Evolutionary conservation across 23 tunicate species (phyloP), one percentile per base, ranked within the genome.

Genomic region (Corella eumyota): DNA sequence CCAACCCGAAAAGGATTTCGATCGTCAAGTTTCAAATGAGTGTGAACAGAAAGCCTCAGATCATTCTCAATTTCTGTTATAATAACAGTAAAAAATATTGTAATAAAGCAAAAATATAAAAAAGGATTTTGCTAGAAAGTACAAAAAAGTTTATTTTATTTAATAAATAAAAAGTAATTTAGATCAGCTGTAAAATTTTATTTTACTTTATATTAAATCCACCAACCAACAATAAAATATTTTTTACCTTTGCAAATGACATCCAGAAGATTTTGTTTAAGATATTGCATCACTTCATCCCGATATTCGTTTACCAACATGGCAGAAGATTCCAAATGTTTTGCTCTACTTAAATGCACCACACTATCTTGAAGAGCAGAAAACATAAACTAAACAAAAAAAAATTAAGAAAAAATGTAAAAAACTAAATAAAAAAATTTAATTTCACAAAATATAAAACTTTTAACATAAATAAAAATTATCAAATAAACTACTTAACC

Each of bases 21-120:
- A 37, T 88, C 96, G 67, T 88, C 85, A 46, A 88, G 36, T 62
- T 88, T 78, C 46, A 88, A 63, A 62, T 88, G 96, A 19, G 88
- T 88, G 71, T 88, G 96, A 19, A 88, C 96, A 1, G 96, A 88
- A 25, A 88, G 45, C 6, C 96, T 77, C 33, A 88, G 63, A 31
- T 88, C 96, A 31, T 78, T 79, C 58, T 88, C 96, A 15, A 88
- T 75, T 56, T 88, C 96, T 81, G 69, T 6, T 11, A 15, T 40
- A 58, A 51, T 33, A 6, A 62, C 21, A 37, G 4, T 5, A 26
- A 40, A 15, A 9, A 9, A 40, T 40, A 40, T 40, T 40, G n/a
- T n/a, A n/a, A n/a, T n/a, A n/a, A n/a, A n/a, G n/a, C n/a, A n/a
- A n/a, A n/a, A n/a, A n/a, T n/a, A n/a, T n/a, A n/a, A n/a, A n/a